Conservation (phyloP, 2,113 vertebrate species). For the Sylvietta virens region DNA sequence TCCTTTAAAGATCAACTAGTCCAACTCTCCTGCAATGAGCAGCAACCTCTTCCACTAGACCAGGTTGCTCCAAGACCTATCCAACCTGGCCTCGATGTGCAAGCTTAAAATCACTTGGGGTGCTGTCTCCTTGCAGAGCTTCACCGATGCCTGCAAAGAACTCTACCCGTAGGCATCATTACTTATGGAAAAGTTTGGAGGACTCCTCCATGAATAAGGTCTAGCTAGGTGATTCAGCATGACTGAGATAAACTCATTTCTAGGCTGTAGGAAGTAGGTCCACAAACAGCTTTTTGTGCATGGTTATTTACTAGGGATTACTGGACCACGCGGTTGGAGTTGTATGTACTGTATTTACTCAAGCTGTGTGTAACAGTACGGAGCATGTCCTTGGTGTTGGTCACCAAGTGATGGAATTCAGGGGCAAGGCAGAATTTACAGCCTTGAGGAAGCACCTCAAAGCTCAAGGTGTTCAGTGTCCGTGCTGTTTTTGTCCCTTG, state of each 20-base stretch:
- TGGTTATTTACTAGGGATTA: not conserved
- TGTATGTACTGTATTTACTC: not conserved
- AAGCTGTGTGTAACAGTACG: accelerated
- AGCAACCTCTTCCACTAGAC: not conserved
- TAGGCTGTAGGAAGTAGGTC: not conserved
- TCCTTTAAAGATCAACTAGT: too few relatives aligned
- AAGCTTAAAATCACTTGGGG: not conserved
- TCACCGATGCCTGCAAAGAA: not conserved
- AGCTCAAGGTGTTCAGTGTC: not conserved
- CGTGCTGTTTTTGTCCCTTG: not conserved
- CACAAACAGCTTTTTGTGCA: not conserved
- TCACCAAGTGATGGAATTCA: not conserved
- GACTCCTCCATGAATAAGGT: not conserved
- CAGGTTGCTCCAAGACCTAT: not conserved
- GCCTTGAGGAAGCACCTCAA: not conserved
- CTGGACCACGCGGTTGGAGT: too few relatives aligned
- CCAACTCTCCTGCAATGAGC: not conserved
- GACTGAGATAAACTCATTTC: not conserved
- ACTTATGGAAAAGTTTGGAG: not conserved
- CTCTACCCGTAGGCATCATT: not conserved
- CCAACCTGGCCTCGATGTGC: not conserved
- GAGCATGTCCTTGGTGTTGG: not conserved
- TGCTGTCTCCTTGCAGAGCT: not conserved
- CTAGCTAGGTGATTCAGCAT: not conserved
- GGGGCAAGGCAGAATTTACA: not conserved